Evolutionary conservation across 2,888 invertebrate species (phyloP), one percentile per base, ranked within the genome.

Genomic region (Elegia similella): DNA sequence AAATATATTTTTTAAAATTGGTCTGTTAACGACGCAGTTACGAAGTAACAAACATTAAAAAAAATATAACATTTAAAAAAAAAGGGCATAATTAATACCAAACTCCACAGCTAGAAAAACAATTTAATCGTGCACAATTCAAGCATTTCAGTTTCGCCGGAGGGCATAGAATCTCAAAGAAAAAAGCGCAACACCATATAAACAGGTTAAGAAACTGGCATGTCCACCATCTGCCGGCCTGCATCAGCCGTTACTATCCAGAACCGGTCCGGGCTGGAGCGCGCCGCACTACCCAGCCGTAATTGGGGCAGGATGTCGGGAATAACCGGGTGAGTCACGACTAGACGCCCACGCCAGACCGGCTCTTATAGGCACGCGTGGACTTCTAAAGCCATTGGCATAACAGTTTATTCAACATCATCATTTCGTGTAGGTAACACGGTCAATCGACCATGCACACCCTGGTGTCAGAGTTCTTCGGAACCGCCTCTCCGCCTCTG

Each of bases 231-330:
- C 50, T 50, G 50, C 16, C 34, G 10, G 38, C 5, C 38, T 38
- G 38, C 46, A 34, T 29, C 10, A 7, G 50, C 50, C 50, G 50
- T 38, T 50, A 50, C 50, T 50, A 34, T 34, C 34, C 17, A 2
- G 12, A 34, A 50, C 50, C 50, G 50, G 50, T 50, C 16, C 12
- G 15, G 1, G 12, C 5, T 34, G 50, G 42, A 29, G 42, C 42
- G 42, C 77, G 64, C 69, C 75, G 67, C 84, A 82, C 84, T 86
- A 85, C 82, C 74, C 61, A 69, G 66, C 63, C 71, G 78, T 80
- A 86, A 84, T 84, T 82, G 82, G 78, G 84, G 74, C 86, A 84
- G 84, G 84, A 86, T 80, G 86, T 84, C 83, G 80, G 84, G 86
- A 86, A 88, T 88, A 86, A 84, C 84, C 81, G 80, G 64, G 73